phyloP scores from a whole-genome alignment of 1,140 invertebrate species.

The Ceratina calcarata region DNA sequence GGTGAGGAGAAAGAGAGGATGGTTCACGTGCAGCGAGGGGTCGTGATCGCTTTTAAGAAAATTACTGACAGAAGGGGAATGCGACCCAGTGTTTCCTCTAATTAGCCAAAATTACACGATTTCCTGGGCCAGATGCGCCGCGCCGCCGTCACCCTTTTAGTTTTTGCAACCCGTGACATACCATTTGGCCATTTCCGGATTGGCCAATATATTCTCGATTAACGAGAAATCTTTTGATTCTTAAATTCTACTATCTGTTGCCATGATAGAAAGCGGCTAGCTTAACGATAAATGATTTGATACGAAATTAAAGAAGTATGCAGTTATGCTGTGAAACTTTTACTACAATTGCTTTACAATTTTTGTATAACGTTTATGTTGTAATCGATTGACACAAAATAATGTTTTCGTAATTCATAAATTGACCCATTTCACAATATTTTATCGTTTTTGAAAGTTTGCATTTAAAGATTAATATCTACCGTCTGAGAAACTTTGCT shows the following conservation, averaged over 20 bases:
- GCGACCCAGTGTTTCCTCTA: constrained; percentile 62
- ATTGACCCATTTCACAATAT: too few relatives aligned
- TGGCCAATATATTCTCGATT: constrained; percentile 53
- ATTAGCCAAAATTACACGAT: constrained; percentile 73
- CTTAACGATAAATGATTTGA: too few relatives aligned
- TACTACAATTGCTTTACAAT: too few relatives aligned
- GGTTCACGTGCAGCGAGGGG: constrained; percentile 41
- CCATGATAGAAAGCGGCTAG: constrained; percentile 33
- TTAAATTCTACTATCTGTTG: constrained; percentile 14
- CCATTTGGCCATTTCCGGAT: constrained; percentile 19
- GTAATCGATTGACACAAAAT: too few relatives aligned
- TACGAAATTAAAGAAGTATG: too few relatives aligned
- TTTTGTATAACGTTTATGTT: too few relatives aligned
- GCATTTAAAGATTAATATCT: constrained; percentile 7
- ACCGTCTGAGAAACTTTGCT: background rate
- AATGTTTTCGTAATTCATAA: too few relatives aligned
- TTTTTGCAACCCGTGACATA: constrained; percentile 27
- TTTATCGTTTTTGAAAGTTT: too few relatives aligned
- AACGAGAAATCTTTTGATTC: constrained; percentile 46
- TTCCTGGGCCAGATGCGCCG: constrained; percentile 54
- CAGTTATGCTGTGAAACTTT: too few relatives aligned
- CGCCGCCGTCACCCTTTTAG: constrained; percentile 4
- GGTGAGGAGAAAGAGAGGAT: background rate
- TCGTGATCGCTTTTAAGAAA: constrained; percentile 72
- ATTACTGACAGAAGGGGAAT: constrained; percentile 67